phyloP scores from a whole-genome alignment of 1,140 invertebrate species.

The Euura lappo region DNA sequence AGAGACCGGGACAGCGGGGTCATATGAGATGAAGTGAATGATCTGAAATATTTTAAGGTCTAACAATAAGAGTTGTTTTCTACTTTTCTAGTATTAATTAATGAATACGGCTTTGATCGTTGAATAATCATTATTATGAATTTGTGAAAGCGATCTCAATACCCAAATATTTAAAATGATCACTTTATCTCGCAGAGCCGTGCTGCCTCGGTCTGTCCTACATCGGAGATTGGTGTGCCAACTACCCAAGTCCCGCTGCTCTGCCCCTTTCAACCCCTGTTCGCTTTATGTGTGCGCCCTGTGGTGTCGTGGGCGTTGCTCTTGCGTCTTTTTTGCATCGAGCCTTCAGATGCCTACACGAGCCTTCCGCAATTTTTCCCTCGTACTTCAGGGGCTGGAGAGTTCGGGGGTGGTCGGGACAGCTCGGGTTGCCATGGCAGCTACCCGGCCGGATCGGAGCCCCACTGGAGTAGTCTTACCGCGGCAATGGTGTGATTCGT shows the following conservation, averaged over 20 bases:
- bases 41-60: no score
- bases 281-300: not conserved
- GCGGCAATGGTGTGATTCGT: conserved; percentile 43
- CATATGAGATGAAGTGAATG: no score
- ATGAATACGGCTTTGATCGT: no score
- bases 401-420: conserved; percentile 25
- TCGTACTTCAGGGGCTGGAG: not conserved
- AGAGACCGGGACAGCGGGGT: no score
- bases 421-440: conserved; percentile 55
- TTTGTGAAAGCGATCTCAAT: no score
- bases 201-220: no score
- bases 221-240: no score
- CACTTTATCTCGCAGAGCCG: no score
- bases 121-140: no score
- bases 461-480: conserved; percentile 44
- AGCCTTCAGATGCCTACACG: not conserved
- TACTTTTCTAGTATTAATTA: no score
- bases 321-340: not conserved
- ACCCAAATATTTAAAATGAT: no score
- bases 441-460: conserved; percentile 55
- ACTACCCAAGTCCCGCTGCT: not conserved
- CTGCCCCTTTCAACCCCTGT: not conserved
- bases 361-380: not conserved
- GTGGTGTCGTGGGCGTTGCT: not conserved
- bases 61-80: no score